Conservation (phyloP, 2,113 vertebrate genomes). For the Rhinogobius similis region DNA sequence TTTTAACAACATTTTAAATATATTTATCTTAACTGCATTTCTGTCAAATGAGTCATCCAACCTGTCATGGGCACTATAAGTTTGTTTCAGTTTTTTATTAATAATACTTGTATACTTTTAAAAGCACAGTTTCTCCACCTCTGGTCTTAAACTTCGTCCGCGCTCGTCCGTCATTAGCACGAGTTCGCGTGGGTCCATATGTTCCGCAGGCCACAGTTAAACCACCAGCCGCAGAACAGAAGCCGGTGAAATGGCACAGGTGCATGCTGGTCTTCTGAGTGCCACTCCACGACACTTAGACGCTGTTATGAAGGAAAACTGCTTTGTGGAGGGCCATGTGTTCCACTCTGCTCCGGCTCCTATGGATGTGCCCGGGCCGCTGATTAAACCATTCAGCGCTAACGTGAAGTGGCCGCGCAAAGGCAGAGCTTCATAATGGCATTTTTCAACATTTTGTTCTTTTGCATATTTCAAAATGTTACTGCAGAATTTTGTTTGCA, state of each 20-base stretch:
- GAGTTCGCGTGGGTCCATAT: constrained; percentile 16
- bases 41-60: too few relatives aligned
- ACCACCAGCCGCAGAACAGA: constrained; percentile 15
- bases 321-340: constrained; percentile 45
- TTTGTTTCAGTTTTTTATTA: too few relatives aligned
- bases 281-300: constrained; percentile 46
- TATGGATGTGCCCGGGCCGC: constrained; percentile 29
- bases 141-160: background rate
- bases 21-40: too few relatives aligned
- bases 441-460: background rate
- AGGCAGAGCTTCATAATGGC: background rate
- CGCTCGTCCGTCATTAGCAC: too few relatives aligned
- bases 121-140: background rate
- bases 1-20: too few relatives aligned
- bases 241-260: constrained; percentile 20
- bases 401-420: constrained; percentile 24
- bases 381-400: constrained; percentile 36
- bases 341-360: constrained; percentile 40
- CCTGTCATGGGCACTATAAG: too few relatives aligned
- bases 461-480: background rate
- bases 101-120: too few relatives aligned
- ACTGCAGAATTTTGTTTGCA: background rate
- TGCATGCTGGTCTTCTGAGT: constrained; percentile 38
- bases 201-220: background rate
- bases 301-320: constrained; percentile 34